Conservation (phyloP, 1,140 invertebrate species). For the Drosophila paulistorum region DNA sequence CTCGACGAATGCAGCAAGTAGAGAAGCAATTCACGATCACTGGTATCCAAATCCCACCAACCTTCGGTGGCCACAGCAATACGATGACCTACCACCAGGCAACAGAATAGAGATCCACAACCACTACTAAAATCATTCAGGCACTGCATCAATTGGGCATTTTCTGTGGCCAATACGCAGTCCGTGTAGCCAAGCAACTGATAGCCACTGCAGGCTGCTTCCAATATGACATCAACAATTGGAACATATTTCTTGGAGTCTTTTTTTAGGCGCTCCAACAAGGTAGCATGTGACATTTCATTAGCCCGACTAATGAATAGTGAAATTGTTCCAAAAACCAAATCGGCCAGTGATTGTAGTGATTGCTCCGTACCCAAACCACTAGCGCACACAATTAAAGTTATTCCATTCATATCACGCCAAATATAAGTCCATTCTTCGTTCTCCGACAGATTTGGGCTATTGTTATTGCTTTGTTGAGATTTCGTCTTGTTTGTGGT, state of each 20-base stretch:
- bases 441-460: constrained; percentile 9
- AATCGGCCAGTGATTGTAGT: constrained; percentile 86
- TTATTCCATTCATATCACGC: constrained; percentile 86
- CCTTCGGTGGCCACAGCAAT: constrained; percentile 89
- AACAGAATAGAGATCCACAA: constrained; percentile 90
- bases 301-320: constrained; percentile 88
- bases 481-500: constrained; percentile 78
- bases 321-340: constrained; percentile 88
- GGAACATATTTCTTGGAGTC: constrained; percentile 82
- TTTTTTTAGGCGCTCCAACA: constrained; percentile 72
- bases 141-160: constrained; percentile 86
- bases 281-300: constrained; percentile 84
- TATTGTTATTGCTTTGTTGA: constrained; percentile 6
- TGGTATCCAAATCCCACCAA: constrained; percentile 89
- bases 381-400: constrained; percentile 86
- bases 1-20: constrained; percentile 86
- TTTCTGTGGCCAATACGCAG: constrained; percentile 87
- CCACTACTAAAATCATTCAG: constrained; percentile 85
- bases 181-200: constrained; percentile 86
- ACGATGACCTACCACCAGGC: constrained; percentile 88
- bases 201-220: constrained; percentile 86
- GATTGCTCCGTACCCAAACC: constrained; percentile 84
- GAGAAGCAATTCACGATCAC: constrained; percentile 89
- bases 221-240: constrained; percentile 88
- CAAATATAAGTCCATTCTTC: constrained; percentile 89